Conservation (phyloP, 2,888 invertebrate species). For the Fragum sueziense region DNA sequence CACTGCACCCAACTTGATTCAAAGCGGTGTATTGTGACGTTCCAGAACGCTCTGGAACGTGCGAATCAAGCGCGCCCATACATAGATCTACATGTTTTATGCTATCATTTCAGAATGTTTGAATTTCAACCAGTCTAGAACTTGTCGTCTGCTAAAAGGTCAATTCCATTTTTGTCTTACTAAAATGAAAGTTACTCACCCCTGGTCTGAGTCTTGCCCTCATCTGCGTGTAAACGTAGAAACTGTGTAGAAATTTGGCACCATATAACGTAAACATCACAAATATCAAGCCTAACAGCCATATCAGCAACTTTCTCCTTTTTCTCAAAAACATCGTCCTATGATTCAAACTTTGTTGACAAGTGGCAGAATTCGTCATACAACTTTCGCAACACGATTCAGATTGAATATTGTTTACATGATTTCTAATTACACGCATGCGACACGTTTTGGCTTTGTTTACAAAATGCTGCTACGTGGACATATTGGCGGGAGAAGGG, state of each 20-base stretch:
- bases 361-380: too few relatives aligned
- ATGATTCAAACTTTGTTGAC: too few relatives aligned
- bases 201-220: conserved; percentile 48
- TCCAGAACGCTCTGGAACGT: too few relatives aligned
- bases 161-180: too few relatives aligned
- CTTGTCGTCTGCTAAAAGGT: too few relatives aligned
- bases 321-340: conserved; percentile 41
- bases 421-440: neutral
- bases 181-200: conserved; percentile 28
- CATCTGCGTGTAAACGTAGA: conserved; percentile 34
- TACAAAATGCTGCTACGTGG: conserved; percentile 53
- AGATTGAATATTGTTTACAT: neutral
- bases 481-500: conserved; percentile 54
- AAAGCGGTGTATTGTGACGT: too few relatives aligned
- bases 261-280: conserved; percentile 31
- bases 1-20: too few relatives aligned
- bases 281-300: conserved; percentile 40
- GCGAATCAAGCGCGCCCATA: too few relatives aligned
- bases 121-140: too few relatives aligned
- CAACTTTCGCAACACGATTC: too few relatives aligned
- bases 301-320: conserved; percentile 30
- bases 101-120: too few relatives aligned
- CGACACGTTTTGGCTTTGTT: conserved; percentile 26
- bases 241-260: conserved; percentile 32
- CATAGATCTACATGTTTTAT: too few relatives aligned